These are phyloP conservation scores for Plecotus auritus DNA, from an alignment of 2,113 vertebrate genomes.

Conservation along the genomic window DNA sequence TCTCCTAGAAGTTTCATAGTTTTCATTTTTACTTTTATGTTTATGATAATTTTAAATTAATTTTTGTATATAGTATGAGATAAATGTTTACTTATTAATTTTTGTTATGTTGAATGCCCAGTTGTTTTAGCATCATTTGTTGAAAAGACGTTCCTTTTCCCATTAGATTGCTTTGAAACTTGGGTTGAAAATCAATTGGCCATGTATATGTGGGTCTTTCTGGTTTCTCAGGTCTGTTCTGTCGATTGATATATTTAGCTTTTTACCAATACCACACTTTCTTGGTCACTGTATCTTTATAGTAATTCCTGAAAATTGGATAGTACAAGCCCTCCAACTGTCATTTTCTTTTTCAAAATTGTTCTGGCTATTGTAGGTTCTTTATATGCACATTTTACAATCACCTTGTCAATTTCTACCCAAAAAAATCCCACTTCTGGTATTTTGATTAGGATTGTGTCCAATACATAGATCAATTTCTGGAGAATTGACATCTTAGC, in stretches of 20 bases:
- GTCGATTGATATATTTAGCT: rapidly evolving
- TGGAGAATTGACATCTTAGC: neutral
- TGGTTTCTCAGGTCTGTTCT: neutral
- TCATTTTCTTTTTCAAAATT: neutral
- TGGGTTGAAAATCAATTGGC: neutral
- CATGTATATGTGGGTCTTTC: neutral
- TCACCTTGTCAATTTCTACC: neutral
- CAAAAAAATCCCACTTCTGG: neutral
- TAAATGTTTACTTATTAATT: neutral
- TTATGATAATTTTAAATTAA: neutral
- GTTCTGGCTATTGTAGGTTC: neutral
- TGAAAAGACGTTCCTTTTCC: neutral
- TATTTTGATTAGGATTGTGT: neutral
- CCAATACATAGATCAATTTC: neutral
- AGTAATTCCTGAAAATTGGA: neutral
- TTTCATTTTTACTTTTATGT: neutral
- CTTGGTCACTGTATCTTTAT: neutral
- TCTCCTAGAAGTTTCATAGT: neutral
- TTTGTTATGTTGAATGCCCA: neutral
- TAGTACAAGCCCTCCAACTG: neutral
- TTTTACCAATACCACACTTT: neutral
- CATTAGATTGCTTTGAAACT: neutral
- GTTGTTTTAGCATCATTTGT: neutral
- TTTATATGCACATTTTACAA: neutral
- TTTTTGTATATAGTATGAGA: neutral